A percentile compares a stretch with the other conserved stretches of the same genome.
Conservation (phyloP, 2,888 invertebrate species). For the Tribolium freemani region DNA sequence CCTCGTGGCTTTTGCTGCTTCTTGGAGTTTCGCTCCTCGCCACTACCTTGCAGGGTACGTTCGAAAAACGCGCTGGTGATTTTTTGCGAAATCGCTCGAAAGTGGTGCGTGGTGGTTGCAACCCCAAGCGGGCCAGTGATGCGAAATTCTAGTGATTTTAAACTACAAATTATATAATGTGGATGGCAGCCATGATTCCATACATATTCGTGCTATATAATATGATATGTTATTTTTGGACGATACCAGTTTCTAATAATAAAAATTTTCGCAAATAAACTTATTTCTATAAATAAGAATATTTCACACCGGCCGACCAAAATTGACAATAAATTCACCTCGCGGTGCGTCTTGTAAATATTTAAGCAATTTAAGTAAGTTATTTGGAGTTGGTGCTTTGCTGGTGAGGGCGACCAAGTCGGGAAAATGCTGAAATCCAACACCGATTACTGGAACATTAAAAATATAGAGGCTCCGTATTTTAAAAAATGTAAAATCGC, state of each 20-base stretch:
- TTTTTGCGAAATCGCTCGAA: constrained; percentile 19
- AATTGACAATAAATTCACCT: not conserved
- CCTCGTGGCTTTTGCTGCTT: constrained; percentile 71
- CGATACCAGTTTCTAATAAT: constrained; percentile 61
- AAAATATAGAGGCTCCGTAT: constrained; percentile 47
- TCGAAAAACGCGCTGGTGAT: constrained; percentile 27
- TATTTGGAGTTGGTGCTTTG: not conserved
- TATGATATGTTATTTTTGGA: constrained; percentile 64
- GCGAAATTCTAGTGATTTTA: constrained; percentile 38
- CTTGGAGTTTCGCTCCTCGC: constrained; percentile 71
- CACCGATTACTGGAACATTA: constrained; percentile 17
- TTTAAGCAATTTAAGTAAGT: not conserved
- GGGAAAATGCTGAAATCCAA: constrained; percentile 25
- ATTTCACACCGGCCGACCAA: constrained; percentile 1
- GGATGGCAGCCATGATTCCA: constrained; percentile 56
- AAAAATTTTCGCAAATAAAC: constrained; percentile 59
- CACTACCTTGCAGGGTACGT: constrained; percentile 73
- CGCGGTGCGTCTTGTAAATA: not conserved
- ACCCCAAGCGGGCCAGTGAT: constrained; percentile 12
- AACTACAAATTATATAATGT: constrained; percentile 58
- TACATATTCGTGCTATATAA: constrained; percentile 54
- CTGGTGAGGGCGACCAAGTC: too few relatives aligned
- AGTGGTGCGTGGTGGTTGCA: constrained; percentile 17
- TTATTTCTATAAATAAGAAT: constrained; percentile 47
- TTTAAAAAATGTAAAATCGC: constrained; percentile 55